phyloP scores from a whole-genome alignment of 2,888 invertebrate species.

The Anthoptus insignis region DNA sequence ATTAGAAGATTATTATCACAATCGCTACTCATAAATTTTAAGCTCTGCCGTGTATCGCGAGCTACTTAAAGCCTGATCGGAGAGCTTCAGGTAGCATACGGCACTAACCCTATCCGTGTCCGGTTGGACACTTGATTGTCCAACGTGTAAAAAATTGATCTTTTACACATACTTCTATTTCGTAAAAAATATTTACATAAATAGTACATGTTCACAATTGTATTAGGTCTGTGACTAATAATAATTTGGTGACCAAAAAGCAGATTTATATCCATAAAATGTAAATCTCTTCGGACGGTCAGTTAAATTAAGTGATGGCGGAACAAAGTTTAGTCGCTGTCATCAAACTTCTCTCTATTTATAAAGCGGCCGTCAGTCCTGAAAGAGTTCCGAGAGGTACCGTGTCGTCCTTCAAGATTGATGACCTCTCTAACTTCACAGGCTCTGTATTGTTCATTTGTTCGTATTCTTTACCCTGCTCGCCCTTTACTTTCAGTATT shows the following conservation, averaged over 20 bases:
- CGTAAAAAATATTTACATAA: too few species aligned
- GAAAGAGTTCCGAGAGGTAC: conserved; percentile 74
- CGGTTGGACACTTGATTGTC: too few species aligned
- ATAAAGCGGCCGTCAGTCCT: conserved; percentile 73
- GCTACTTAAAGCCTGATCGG: too few species aligned
- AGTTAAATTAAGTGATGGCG: conserved; percentile 3
- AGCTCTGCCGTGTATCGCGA: too few species aligned
- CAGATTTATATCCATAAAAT: neutral
- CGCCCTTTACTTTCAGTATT: conserved; percentile 60
- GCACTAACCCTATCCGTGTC: too few species aligned
- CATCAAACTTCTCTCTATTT: conserved; percentile 69
- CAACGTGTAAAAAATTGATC: too few species aligned
- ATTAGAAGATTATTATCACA: too few species aligned
- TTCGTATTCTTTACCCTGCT: conserved; percentile 58
- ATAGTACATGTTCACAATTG: too few species aligned
- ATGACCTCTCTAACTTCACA: conserved; percentile 68
- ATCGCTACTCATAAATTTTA: too few species aligned
- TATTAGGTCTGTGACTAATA: neutral
- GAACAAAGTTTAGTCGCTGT: neutral
- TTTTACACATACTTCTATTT: too few species aligned
- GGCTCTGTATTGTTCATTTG: conserved; percentile 56
- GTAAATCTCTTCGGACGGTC: neutral
- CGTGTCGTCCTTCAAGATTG: conserved; percentile 77
- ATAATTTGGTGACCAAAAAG: neutral
- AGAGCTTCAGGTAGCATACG: too few species aligned